These are phyloP conservation scores for Masnerella sp. DNA, from an alignment of 2,888 invertebrate genomes.

Conservation along the genomic window DNA sequence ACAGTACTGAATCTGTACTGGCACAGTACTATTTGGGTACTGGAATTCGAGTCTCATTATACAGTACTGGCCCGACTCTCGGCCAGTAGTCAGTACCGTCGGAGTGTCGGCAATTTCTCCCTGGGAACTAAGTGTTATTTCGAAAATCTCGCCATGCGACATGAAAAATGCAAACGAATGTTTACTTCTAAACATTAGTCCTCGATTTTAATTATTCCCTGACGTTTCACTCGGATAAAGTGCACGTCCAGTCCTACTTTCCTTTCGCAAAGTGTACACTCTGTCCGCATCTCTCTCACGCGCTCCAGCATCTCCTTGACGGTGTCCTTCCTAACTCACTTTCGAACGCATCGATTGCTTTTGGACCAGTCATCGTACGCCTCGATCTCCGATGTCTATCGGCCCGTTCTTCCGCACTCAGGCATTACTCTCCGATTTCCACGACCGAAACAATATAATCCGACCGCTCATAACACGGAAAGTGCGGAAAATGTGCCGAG, in stretches of 20 bases:
- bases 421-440: slow-evolving; percentile 28
- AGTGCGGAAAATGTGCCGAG: slow-evolving; percentile 18
- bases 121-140: too few species aligned
- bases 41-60: too few species aligned
- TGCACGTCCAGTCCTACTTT: slow-evolving; percentile 56
- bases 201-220: slow-evolving; percentile 45
- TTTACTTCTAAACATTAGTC: slow-evolving; percentile 51
- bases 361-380: slow-evolving; percentile 55
- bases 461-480: slow-evolving; percentile 23
- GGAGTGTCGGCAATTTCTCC: too few species aligned
- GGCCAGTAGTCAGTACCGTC: too few species aligned
- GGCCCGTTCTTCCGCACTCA: slow-evolving; percentile 22
- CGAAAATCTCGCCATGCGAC: too few species aligned
- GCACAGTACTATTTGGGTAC: too few species aligned
- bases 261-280: slow-evolving; percentile 46
- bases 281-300: slow-evolving; percentile 1
- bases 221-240: slow-evolving; percentile 52
- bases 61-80: too few species aligned
- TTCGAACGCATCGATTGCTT: slow-evolving; percentile 57
- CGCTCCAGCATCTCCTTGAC: background rate
- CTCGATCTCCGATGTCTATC: slow-evolving; percentile 41
- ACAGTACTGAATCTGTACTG: too few species aligned
- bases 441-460: slow-evolving; percentile 41
- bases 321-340: slow-evolving; percentile 44
- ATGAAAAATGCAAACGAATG: too few species aligned